Base-by-base conservation (phyloP, 2,888 invertebrate species). In the Dicranocentrus wangi region DNA sequence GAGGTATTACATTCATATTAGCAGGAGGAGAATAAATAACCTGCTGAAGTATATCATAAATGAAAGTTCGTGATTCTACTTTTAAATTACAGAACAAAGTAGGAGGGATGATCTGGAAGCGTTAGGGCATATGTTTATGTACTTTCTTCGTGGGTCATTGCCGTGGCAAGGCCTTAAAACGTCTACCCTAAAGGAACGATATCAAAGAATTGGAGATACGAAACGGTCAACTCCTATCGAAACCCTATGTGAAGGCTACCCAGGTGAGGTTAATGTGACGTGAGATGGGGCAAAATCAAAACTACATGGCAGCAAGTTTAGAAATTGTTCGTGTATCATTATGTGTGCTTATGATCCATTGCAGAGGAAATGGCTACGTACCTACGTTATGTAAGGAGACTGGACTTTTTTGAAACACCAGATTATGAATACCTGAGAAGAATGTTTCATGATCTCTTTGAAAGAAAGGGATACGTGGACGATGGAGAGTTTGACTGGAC, bases 111-210 rank as follows among this genome's bases (percentile, higher is more conserved):
- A 99, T 91, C 92, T 99, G 90, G 99, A 99, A 91, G 99, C 99
- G 85, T 92, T 99, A 88, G 99, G 99, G 87, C 99, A 99, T 91
- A 99, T 99, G 99, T 99, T 99, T 92, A 99, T 99, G 99, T 99
- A 99, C 92, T 99, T 99, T 92, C 92, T 99, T 90, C 93, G 99
- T 88, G 99, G 99, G 88, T 98, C 97, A 90, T 92, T 99, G 90
- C 99, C 99, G 87, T 91, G 91, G 91, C 73, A 80, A 92, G 99
- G 99, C 88, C 93, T 99, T 89, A 99, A 99, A 92, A 99, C 99
- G 88, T 99, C 99, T 90, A 99, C 98, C 88, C 92, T 99, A 88
- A 99, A 99, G 91, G 98, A 99, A 91, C 92, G 99, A 89, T 99
- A 99, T 92, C 99, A 99, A 92, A 99, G 99, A 92, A 99, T 99